These are phyloP conservation scores for Theocolax elegans DNA, from an alignment of 1,140 invertebrate species.

Conservation along the genomic window DNA sequence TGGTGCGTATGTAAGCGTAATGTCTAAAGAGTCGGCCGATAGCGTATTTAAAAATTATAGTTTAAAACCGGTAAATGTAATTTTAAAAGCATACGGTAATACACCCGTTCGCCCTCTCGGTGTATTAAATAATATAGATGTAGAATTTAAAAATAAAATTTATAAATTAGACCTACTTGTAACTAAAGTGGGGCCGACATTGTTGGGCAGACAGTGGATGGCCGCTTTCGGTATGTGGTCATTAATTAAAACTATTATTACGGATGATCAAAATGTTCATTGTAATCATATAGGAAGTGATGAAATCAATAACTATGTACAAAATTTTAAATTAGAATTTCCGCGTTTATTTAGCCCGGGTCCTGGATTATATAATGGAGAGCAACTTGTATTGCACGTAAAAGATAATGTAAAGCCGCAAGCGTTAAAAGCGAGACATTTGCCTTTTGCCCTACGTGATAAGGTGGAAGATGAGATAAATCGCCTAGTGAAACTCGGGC, in stretches of 20 bases:
- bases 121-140: not conserved
- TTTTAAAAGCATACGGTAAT: no score
- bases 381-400: slow-evolving; percentile 4
- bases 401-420: slow-evolving; percentile 20
- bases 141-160: not conserved
- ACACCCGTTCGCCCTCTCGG: no score
- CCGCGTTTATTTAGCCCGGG: slow-evolving; percentile 15
- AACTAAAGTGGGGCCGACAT: not conserved
- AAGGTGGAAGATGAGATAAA: slow-evolving; percentile 50
- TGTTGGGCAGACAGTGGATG: not conserved
- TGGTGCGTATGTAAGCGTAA: not conserved
- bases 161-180: no score
- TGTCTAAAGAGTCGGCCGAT: no score
- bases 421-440: slow-evolving; percentile 22
- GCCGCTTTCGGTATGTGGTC: not conserved
- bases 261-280: no score
- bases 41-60: no score
- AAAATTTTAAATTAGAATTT: not conserved
- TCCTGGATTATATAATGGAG: slow-evolving; percentile 22
- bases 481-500: not conserved
- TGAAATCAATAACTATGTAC: not conserved
- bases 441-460: slow-evolving; percentile 22
- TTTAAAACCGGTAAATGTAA: no score
- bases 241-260: no score
- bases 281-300: not conserved